phyloP scores from a whole-genome alignment of 2,888 invertebrate genomes.

The Lasioglossum pauxillum region DNA sequence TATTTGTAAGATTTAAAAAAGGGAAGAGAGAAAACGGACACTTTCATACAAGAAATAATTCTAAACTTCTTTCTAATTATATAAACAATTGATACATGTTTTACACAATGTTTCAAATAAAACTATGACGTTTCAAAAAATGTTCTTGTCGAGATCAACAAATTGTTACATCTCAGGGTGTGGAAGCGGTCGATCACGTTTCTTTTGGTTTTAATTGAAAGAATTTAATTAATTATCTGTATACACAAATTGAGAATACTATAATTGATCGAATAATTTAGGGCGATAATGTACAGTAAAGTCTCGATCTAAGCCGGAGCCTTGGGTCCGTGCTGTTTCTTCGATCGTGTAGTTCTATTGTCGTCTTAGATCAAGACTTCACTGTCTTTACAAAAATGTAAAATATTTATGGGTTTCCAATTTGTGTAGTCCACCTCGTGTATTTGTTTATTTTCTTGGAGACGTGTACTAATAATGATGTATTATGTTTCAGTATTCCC shows the following conservation, averaged over 20 bases:
- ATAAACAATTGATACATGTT: not conserved
- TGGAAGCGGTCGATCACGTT: not conserved
- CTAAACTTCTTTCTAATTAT: not conserved
- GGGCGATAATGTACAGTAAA: too few relatives aligned
- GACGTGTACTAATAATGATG: not conserved
- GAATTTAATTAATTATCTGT: not conserved
- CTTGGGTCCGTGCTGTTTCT: too few relatives aligned
- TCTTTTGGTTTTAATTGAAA: not conserved
- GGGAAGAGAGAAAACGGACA: too few relatives aligned
- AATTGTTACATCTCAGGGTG: not conserved
- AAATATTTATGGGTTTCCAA: not conserved
- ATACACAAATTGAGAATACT: not conserved
- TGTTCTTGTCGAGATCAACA: too few relatives aligned
- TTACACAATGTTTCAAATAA: too few relatives aligned
- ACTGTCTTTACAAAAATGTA: not conserved
- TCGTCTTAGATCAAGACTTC: too few relatives aligned
- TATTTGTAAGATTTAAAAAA: too few relatives aligned
- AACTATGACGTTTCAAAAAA: too few relatives aligned
- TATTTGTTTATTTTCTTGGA: not conserved
- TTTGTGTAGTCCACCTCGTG: not conserved
- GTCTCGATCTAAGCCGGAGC: too few relatives aligned
- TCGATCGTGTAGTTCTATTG: too few relatives aligned
- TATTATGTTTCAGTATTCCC: constrained; percentile 22
- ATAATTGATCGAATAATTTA: too few relatives aligned
- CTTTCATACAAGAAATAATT: not conserved